These are phyloP conservation scores for Zaprionus tsacasi DNA, from an alignment of 1,140 invertebrate genomes.

Conservation along the genomic window DNA sequence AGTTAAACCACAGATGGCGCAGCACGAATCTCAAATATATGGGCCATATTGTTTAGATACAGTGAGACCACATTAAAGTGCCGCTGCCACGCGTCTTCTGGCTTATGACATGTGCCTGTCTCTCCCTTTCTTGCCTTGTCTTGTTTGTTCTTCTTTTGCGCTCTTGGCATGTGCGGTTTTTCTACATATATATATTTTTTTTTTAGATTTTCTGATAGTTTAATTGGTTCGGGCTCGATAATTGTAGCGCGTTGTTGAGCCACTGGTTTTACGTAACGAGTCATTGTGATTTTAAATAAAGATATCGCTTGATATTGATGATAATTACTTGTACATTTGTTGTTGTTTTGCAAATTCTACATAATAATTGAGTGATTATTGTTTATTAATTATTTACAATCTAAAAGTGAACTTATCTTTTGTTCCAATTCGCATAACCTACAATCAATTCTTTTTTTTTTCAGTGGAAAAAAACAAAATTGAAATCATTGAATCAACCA, in stretches of 20 bases:
- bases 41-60: slow-evolving; percentile 42
- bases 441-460: neutral
- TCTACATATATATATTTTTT: slow-evolving; percentile 29
- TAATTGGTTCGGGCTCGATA: slow-evolving; percentile 71
- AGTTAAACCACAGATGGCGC: slow-evolving; percentile 19
- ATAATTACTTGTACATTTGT: slow-evolving; percentile 50
- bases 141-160: slow-evolving; percentile 1
- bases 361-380: slow-evolving; percentile 22
- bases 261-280: slow-evolving; percentile 60
- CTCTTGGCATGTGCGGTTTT: slow-evolving; percentile 56
- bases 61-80: slow-evolving; percentile 67
- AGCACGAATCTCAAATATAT: slow-evolving; percentile 60
- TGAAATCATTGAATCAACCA: no score
- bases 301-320: slow-evolving; percentile 69
- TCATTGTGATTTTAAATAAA: slow-evolving; percentile 62
- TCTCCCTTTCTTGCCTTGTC: neutral
- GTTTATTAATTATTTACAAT: slow-evolving; percentile 11
- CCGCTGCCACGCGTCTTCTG: slow-evolving; percentile 70
- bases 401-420: neutral
- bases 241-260: slow-evolving; percentile 37
- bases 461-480: no score
- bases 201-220: slow-evolving; percentile 74
- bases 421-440: neutral
- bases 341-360: neutral
- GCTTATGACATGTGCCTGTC: slow-evolving; percentile 66